A percentile compares a stretch with the other conserved stretches of the same genome.
Conservation (phyloP, 2,797 vertebrate species). For the Scomberomorus guttatus region DNA sequence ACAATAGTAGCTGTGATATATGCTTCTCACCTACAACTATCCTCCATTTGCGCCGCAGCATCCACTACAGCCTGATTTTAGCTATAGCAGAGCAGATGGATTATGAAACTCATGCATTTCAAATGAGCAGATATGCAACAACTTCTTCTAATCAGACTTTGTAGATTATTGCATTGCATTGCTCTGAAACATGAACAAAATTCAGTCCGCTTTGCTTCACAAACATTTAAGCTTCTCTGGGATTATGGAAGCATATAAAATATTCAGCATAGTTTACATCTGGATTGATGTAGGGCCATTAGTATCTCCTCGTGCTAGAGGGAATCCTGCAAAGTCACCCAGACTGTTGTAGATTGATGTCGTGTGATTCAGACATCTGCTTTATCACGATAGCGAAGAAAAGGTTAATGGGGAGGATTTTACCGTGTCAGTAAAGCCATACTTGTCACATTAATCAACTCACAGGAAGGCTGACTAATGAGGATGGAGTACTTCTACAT, state of each 20-base stretch:
- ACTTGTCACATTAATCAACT: constrained; percentile 64
- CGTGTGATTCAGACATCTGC: constrained; percentile 47
- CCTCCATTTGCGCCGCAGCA: background rate
- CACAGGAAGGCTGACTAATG: constrained; percentile 36
- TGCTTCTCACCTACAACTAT: background rate
- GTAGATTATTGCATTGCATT: background rate
- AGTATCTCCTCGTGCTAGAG: constrained; percentile 14
- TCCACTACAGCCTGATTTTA: background rate
- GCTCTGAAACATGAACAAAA: background rate
- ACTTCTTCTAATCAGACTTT: background rate
- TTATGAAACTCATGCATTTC: constrained; percentile 13
- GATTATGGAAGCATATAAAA: background rate
- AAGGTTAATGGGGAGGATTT: constrained; percentile 53
- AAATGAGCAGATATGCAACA: background rate
- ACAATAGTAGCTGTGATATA: background rate
- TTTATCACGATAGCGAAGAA: constrained; percentile 32
- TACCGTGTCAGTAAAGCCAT: constrained; percentile 51
- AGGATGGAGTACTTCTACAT: constrained; percentile 36
- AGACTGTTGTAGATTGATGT: constrained; percentile 17
- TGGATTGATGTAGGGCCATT: constrained; percentile 36
- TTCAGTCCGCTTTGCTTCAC: background rate
- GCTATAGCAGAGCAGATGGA: background rate
- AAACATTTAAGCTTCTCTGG: background rate
- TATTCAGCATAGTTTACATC: constrained; percentile 2
- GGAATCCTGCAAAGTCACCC: constrained; percentile 12